Base-by-base conservation (phyloP, 2,113 vertebrate species). In the Calidris pugnax region DNA sequence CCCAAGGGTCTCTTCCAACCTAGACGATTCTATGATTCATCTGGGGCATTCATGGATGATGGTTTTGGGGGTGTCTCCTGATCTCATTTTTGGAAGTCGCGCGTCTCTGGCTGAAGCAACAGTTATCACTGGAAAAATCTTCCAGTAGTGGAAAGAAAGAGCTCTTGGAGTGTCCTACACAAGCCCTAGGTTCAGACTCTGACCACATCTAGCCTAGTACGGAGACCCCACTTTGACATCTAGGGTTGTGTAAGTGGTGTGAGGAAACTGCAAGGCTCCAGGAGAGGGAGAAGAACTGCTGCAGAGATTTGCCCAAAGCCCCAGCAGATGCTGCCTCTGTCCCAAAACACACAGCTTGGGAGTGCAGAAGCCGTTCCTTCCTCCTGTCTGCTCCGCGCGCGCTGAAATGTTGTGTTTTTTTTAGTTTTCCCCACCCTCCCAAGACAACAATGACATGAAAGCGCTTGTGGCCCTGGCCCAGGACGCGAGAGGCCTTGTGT, bases 381-480 rank as follows among this genome's bases (percentile, higher is more conserved):
- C 87, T 92, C 87, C 76, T 50, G 60, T 71, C 80, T n/a, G 57
- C 66, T 83, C 69, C 53, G 60, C 11, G 0, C 2, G 2, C 57
- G 9, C 82, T 90, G 79, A 71, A 93, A 84, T 78, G 69, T 3
- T 90, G 93, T 15, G 51, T 45, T 45, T 7, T 26, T 53, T 28
- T 26, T 22, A 39, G 12, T 9, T 88, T 91, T 71, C 95, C 90
- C 90, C 92, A 86, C 90, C 92, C 95, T 96, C 23, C 64, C 88
- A 81, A 90, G 92, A 92, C 93, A 96, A 96, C 90, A 97, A 96
- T 97, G 95, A 74, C 77, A 88, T 96, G 72, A 92, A 96, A 97
- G 95, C 24, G 0, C 72, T 7, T 8, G 72, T 67, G 76, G 75
- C 72, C 77, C 43, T 0, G 1, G 80, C 84, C 1, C 22, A 51